phyloP scores from a whole-genome alignment of 1,140 invertebrate genomes.

The Melanaphis sacchari region DNA sequence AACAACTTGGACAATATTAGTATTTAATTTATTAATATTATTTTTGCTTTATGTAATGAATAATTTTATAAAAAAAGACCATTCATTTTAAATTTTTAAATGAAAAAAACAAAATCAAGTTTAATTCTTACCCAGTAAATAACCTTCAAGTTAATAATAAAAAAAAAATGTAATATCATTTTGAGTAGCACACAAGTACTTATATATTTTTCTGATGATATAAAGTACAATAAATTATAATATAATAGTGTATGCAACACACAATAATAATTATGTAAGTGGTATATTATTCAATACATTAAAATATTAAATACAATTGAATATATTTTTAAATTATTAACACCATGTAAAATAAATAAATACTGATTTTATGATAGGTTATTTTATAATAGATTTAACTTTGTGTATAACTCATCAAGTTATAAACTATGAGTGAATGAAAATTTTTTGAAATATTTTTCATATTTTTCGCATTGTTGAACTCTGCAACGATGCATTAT shows the following conservation, averaged over 20 bases:
- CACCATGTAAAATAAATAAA: not conserved
- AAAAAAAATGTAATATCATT: too few relatives aligned
- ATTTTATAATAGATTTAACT: too few relatives aligned
- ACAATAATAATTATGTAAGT: not conserved
- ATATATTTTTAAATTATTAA: not conserved
- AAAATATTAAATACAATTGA: not conserved
- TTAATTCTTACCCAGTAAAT: not conserved
- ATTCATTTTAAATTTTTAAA: too few relatives aligned
- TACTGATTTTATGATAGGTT: not conserved
- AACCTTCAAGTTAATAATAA: too few relatives aligned
- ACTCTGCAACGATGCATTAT: not conserved
- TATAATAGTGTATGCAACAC: not conserved
- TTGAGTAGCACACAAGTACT: not conserved
- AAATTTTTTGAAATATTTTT: not conserved
- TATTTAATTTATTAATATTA: not conserved
- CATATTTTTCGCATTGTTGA: not conserved
- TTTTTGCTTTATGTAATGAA: too few relatives aligned
- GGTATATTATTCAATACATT: not conserved
- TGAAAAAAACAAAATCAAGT: too few relatives aligned
- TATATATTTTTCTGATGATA: not conserved
- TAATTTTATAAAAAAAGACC: too few relatives aligned
- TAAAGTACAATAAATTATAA: not conserved
- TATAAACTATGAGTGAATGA: not conserved
- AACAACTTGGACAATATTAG: not conserved
- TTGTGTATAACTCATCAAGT: not conserved